Conservation (phyloP, 2,113 vertebrate genomes). For the Ictidomys tridecemlineatus region DNA sequence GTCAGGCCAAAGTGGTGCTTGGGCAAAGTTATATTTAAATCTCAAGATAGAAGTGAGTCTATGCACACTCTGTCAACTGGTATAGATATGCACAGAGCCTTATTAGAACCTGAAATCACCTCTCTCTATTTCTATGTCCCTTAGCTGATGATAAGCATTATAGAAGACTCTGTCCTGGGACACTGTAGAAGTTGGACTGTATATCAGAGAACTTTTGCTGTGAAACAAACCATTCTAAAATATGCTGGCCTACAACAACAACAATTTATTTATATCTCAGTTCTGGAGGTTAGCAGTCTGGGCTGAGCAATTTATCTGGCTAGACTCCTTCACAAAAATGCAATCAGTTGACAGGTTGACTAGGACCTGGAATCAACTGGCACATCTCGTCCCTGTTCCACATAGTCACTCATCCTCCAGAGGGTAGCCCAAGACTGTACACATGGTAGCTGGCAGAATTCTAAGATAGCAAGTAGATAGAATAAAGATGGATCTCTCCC, state of each 20-base stretch:
- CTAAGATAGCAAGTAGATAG: not conserved
- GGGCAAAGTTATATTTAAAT: slow-evolving; percentile 50
- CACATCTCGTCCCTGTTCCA: not conserved
- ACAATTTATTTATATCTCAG: not conserved
- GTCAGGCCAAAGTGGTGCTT: not conserved
- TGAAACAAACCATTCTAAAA: slow-evolving; percentile 48
- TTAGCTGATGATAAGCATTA: not conserved
- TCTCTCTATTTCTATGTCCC: not conserved
- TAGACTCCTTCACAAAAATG: not conserved
- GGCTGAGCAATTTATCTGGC: not conserved
- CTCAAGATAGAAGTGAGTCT: not conserved
- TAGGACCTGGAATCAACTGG: not conserved
- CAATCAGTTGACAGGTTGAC: not conserved
- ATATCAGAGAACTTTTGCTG: slow-evolving; percentile 34
- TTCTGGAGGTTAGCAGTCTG: not conserved
- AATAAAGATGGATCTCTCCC: not conserved
- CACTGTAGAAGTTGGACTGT: not conserved
- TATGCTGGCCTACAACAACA: not conserved
- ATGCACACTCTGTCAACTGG: not conserved
- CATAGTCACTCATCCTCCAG: not conserved
- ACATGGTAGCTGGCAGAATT: not conserved
- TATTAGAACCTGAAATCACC: slow-evolving; percentile 3
- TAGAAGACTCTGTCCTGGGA: not conserved
- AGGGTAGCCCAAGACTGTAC: not conserved
- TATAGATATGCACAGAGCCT: not conserved